Evolutionary conservation across 2,797 vertebrate species (phyloP).

Genomic region (Phataginus tricuspis): DNA sequence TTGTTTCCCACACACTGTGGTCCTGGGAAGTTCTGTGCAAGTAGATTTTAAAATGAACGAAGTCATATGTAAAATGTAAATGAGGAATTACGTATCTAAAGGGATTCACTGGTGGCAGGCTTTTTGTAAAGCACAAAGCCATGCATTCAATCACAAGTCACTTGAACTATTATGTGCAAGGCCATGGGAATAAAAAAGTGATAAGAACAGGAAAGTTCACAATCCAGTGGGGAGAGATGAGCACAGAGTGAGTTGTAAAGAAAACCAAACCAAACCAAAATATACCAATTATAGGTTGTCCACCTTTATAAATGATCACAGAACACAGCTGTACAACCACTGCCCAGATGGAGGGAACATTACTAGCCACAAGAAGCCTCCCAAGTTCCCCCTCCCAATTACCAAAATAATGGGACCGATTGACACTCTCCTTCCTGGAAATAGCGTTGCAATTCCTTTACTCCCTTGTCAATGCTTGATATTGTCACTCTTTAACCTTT

Average conservation of each 20-base stretch:
- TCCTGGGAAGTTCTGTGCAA: background rate
- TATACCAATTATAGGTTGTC: background rate
- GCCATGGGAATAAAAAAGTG: background rate
- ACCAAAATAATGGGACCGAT: too few species aligned
- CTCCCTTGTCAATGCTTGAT: background rate
- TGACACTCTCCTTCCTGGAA: background rate
- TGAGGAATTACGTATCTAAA: background rate
- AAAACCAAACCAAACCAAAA: background rate
- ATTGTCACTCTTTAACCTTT: background rate
- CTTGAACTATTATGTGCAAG: background rate
- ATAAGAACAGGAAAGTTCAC: background rate
- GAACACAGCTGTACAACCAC: background rate
- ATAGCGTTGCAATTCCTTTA: too few species aligned
- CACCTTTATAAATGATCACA: background rate
- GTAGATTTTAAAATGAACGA: background rate
- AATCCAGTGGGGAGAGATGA: background rate
- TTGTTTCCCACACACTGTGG: fast-evolving
- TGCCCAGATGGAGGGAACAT: too few species aligned
- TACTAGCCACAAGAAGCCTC: background rate
- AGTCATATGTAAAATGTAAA: background rate
- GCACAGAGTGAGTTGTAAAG: background rate
- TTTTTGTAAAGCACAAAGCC: background rate
- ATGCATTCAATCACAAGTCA: background rate
- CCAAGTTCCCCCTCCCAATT: fast-evolving
- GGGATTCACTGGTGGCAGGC: background rate